Conservation (phyloP, 1,140 invertebrate species). For the Oedothorax gibbosus region DNA sequence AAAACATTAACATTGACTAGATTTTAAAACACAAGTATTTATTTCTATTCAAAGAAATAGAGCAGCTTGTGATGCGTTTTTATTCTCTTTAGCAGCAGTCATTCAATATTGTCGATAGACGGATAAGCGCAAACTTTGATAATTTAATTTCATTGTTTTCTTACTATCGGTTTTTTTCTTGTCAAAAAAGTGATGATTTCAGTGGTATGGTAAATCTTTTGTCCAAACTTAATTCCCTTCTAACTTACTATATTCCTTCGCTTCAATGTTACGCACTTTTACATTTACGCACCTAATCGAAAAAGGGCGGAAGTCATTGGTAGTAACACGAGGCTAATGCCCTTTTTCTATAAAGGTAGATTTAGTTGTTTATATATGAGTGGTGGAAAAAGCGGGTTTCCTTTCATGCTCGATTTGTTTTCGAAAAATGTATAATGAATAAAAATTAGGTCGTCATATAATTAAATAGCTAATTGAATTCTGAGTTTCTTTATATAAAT, state of each 20-base stretch:
- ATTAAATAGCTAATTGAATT: conserved; percentile 28
- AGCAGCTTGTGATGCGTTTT: too few species aligned
- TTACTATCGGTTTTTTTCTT: conserved; percentile 40
- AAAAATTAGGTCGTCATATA: conserved; percentile 18
- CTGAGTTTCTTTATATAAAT: too few species aligned
- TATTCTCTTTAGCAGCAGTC: neutral
- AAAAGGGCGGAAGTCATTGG: too few species aligned
- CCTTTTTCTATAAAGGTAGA: too few species aligned
- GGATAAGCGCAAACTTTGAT: conserved; percentile 34
- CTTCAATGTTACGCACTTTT: conserved; percentile 32
- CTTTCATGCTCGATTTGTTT: conserved; percentile 8
- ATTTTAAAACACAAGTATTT: too few species aligned
- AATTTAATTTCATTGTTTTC: conserved; percentile 51
- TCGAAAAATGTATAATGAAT: neutral
- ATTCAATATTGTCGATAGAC: conserved; percentile 34
- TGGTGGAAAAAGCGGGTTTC: neutral
- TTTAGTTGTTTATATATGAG: neutral
- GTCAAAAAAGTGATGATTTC: conserved; percentile 47
- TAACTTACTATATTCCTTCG: conserved; percentile 24
- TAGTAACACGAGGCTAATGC: too few species aligned
- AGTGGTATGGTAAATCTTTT: conserved; percentile 40
- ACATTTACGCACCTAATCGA: neutral
- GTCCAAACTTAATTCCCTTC: conserved; percentile 42
- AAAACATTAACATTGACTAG: too few species aligned
- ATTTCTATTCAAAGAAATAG: too few species aligned